phyloP scores from a whole-genome alignment of 2,888 invertebrate species.

The Spialia ferax region DNA sequence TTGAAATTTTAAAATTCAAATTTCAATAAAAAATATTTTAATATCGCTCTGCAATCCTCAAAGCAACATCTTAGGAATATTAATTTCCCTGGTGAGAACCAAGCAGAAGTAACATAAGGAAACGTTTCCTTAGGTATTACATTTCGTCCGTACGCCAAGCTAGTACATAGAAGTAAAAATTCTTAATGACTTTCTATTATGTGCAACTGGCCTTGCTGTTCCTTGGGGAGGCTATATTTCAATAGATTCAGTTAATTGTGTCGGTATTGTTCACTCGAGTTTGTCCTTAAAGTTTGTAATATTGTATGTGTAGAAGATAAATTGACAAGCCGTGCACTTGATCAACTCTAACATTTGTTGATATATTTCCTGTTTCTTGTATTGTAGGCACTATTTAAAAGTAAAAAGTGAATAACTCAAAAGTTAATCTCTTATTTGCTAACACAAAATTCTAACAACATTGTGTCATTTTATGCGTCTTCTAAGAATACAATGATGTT shows the following conservation, averaged over 20 bases:
- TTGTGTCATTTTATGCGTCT: no score
- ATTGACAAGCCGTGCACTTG: no score
- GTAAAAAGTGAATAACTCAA: no score
- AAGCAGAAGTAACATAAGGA: conserved; percentile 21
- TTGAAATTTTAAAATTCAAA: conserved; percentile 4
- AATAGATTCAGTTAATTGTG: conserved; percentile 18
- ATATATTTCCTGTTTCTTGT: no score
- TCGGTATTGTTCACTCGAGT: not conserved
- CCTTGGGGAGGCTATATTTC: conserved; percentile 24
- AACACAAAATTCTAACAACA: no score
- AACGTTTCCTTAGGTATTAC: conserved; percentile 22
- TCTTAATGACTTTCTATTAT: conserved; percentile 10
- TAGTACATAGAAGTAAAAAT: conserved; percentile 30
- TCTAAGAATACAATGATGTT: no score
- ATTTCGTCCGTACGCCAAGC: conserved; percentile 18
- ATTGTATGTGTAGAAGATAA: not conserved
- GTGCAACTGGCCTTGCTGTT: conserved; percentile 3
- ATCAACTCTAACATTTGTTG: no score
- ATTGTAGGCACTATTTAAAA: no score
- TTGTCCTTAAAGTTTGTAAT: not conserved
- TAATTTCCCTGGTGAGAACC: conserved; percentile 31
- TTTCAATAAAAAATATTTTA: conserved; percentile 3
- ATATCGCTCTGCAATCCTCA: conserved; percentile 4
- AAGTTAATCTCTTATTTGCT: no score
- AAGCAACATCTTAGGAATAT: conserved; percentile 13